These are phyloP conservation scores for Trichechus manatus DNA, from an alignment of 2,113 vertebrate species.

Conservation along the genomic window DNA sequence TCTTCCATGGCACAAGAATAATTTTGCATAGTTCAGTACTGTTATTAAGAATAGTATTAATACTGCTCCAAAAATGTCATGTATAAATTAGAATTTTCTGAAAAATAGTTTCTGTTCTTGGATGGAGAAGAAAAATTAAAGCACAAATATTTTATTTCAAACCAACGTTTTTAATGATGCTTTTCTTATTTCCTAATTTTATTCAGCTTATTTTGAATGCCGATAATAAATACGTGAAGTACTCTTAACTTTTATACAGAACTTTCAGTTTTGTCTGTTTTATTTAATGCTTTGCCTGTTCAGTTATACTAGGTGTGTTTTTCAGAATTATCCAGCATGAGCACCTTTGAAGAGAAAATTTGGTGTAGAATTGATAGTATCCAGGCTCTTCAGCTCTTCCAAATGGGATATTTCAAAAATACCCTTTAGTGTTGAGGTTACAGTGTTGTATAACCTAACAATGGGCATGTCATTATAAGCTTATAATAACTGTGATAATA, in stretches of 20 bases:
- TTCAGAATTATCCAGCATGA: conserved; percentile 75
- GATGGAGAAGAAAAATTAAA: not conserved
- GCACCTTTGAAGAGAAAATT: conserved; percentile 44
- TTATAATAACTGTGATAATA: conserved; percentile 69
- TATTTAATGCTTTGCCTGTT: conserved; percentile 53
- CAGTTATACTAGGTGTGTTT: conserved; percentile 70
- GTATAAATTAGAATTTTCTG: conserved; percentile 24
- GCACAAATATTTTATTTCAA: conserved; percentile 71
- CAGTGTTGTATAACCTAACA: not conserved
- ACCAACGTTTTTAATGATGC: conserved; percentile 77
- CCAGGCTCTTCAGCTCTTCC: conserved; percentile 6
- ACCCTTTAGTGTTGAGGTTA: conserved; percentile 42
- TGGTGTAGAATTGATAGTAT: conserved; percentile 58
- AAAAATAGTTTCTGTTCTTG: conserved; percentile 16
- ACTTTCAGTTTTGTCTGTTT: conserved; percentile 80
- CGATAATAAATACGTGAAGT: conserved; percentile 80
- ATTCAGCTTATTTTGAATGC: conserved; percentile 83
- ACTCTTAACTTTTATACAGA: conserved; percentile 81
- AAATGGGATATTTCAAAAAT: conserved; percentile 27
- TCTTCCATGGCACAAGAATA: not conserved
- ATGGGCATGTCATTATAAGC: conserved; percentile 47
- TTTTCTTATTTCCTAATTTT: conserved; percentile 74
- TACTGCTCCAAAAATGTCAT: conserved; percentile 4
- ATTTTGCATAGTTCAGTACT: not conserved
- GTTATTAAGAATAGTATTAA: not conserved